Base-by-base conservation (phyloP, 1,140 invertebrate genomes). In the Hyphantria cunea region DNA sequence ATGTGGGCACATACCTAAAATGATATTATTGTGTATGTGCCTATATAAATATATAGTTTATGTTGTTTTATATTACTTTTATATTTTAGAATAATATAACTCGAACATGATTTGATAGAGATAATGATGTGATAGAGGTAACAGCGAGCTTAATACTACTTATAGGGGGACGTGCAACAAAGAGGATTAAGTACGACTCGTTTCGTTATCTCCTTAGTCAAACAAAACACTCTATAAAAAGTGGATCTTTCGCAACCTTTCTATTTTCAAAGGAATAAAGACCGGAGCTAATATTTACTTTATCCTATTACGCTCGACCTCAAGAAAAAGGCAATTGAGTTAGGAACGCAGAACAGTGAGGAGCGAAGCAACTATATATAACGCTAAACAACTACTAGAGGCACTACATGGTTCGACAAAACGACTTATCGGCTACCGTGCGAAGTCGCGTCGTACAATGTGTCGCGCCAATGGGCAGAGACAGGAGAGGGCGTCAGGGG, bases 281-380 rank as follows among this genome's bases (percentile, higher is more conserved):
- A 77, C 76, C 67, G 75, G 74, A 78, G 82, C 76, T 86, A 86
- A 89, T 89, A 81, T 87, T 79, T 86, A 83, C 76, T 84, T 86
- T 80, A 87, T 86, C 82, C 79, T 73, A 89, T 89, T 89, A 85
- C 73, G 73, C 71, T 83, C 74, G 78, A 82, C 73, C 78, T 81
- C 76, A 89, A 89, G 84, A 86, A 89, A 89, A 86, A 83, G 82
- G 84, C 82, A 87, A 86, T 86, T 80, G 81, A 80, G 82, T 67
- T 68, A 68, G 72, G 73, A 72, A 73, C 64, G 72, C 73, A 71
- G 66, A 65, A 67, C 51, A 56, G 67, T 75, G 74, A 54, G 65
- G 45, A 44, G 60, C 68, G 58, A 51, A 52, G 68, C 53, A 55
- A 55, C 68, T 41, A 65, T 63, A 66, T 41, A 65, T 63, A 66